These are phyloP conservation scores for Phanerotoma sp. DNA, from an alignment of 2,888 invertebrate genomes.

Conservation along the genomic window DNA sequence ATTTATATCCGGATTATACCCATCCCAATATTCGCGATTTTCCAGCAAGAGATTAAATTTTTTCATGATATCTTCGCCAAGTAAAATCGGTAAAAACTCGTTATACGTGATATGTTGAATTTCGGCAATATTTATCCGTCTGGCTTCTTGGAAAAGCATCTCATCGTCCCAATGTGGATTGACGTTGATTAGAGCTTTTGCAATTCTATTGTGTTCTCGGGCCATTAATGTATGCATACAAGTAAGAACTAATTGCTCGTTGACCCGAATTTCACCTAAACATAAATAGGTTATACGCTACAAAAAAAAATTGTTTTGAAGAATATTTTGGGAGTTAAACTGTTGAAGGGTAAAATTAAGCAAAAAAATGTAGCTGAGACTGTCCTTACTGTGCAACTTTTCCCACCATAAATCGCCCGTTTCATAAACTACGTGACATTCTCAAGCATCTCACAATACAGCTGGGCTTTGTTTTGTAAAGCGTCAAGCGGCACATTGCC, in stretches of 20 bases:
- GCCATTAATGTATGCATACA: conserved; percentile 92
- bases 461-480: too few relatives aligned
- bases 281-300: neutral
- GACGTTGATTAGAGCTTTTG: conserved; percentile 71
- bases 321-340: too few relatives aligned
- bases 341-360: too few relatives aligned
- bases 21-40: conserved; percentile 83
- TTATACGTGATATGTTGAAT: conserved; percentile 90
- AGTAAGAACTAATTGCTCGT: conserved; percentile 85
- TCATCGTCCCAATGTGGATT: conserved; percentile 96
- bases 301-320: too few relatives aligned
- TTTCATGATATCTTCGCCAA: conserved; percentile 90
- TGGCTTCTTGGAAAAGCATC: conserved; percentile 83
- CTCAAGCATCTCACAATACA: too few relatives aligned
- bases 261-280: conserved; percentile 85
- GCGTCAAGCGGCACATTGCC: too few relatives aligned
- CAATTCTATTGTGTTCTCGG: conserved; percentile 86
- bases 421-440: too few relatives aligned
- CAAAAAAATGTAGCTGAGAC: too few relatives aligned
- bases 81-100: conserved; percentile 83
- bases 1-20: conserved; percentile 81
- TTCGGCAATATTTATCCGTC: conserved; percentile 81
- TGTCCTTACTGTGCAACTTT: too few relatives aligned
- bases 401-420: too few relatives aligned
- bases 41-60: conserved; percentile 83